phyloP scores from a whole-genome alignment of 2,113 vertebrate genomes.

The Corvus hawaiiensis region DNA sequence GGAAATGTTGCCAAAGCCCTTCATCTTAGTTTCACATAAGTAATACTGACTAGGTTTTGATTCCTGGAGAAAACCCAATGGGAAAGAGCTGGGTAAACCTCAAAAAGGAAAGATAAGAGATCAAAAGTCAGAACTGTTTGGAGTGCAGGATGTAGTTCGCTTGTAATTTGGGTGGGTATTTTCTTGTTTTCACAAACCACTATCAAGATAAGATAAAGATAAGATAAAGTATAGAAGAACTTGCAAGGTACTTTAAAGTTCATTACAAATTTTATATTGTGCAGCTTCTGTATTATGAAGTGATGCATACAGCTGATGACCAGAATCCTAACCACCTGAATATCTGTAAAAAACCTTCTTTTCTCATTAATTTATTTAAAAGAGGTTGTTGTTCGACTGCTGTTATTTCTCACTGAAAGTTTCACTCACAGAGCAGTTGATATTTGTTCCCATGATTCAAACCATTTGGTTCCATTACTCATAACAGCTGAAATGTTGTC shows the following conservation, averaged over 20 bases:
- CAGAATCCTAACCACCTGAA: neutral
- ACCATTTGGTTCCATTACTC: neutral
- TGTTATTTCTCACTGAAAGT: neutral
- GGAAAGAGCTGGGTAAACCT: neutral
- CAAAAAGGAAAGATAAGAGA: neutral
- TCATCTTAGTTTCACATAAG: conserved; percentile 33
- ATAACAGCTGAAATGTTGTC: neutral
- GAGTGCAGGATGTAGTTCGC: neutral
- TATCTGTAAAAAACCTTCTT: neutral
- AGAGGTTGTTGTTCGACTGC: neutral
- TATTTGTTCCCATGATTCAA: neutral
- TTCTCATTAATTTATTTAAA: neutral
- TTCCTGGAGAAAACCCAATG: conserved; percentile 5
- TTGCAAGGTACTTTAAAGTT: neutral
- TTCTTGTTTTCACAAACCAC: neutral
- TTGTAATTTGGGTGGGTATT: neutral
- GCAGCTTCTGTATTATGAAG: neutral
- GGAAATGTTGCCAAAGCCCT: conserved; percentile 37
- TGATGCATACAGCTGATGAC: neutral
- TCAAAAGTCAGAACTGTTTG: neutral
- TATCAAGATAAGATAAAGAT: neutral
- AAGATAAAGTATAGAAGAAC: neutral
- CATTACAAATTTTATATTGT: neutral
- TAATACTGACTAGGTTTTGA: neutral
- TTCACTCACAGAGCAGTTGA: neutral